Evolutionary conservation across 37 sponge, comb jelly and placozoan genomes (phyloP), one percentile per base, ranked within the genome.

Genomic region (Crambe crambe): DNA sequence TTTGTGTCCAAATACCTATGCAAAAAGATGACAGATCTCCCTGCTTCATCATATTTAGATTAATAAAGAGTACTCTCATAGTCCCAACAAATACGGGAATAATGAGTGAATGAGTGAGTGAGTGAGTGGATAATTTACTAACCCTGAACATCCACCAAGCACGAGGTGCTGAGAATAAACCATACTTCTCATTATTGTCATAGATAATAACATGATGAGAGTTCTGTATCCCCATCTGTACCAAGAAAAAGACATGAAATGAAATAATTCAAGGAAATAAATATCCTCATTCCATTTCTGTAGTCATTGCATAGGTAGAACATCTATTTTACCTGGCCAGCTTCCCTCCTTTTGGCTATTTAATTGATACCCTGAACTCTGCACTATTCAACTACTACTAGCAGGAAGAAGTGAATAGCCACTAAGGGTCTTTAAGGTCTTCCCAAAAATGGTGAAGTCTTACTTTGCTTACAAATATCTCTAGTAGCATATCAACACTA

Each of bases 61-160:
- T 62, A 23, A 17, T 8, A 26, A n/a, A 26, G 6, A 23, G 64
- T 10, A 8, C 25, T 62, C 6, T 21, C 64, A 17, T 23, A 8
- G 6, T 21, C 64, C 64, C 8, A 27, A 62, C 20, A 60, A 20
- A 60, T 25, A 60, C 25, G 17, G 8, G 8, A 34, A 34, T 34
- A 68, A 47, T 47, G 12, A 15, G 51, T 47, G 12, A 47, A 15
- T 47, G 12, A 47, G 21, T 68, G 5, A 17, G 37, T 8, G 30
- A 12, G 69, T 68, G 37, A 8, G 20, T 31, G 3, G 37, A 56
- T 1, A 20, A 8, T 21, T 6, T 5, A n/a, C 87, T 82, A 37
- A 91, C 92, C 72, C 79, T 86, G 65, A 94, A 87, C 88, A 86
- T 81, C 88, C 87, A 90, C 95, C 95, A 94, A 31, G 81, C 78